A percentile compares a stretch with the other conserved stretches of the same genome.
phyloP scores from a whole-genome alignment of 2,888 invertebrate species.

The Pachymerium ferrugineum region DNA sequence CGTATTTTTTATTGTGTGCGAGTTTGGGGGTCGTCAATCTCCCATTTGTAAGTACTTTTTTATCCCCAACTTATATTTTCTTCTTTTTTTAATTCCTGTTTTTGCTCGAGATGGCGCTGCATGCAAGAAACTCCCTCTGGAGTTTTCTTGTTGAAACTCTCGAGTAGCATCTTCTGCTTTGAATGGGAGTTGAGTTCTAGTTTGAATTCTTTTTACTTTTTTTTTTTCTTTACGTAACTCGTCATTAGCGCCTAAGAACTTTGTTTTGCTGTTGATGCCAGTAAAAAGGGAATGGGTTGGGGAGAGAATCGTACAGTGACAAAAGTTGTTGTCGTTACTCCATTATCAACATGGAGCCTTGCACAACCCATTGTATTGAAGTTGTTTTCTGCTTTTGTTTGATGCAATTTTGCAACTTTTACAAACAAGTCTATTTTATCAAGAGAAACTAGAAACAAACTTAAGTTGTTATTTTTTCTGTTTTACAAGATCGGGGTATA shows the following conservation, averaged over 20 bases:
- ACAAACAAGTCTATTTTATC: neutral
- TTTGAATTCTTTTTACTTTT: neutral
- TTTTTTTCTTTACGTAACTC: neutral
- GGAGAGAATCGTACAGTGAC: too few relatives aligned
- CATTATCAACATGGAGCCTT: neutral
- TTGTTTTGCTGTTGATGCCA: slow-evolving; percentile 22
- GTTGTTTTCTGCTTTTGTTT: neutral
- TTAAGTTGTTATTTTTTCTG: neutral
- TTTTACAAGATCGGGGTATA: neutral
- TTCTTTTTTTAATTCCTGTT: neutral
- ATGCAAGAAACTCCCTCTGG: neutral
- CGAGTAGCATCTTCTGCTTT: slow-evolving; percentile 21
- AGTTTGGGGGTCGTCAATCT: neutral
- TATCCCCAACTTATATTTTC: too few relatives aligned
- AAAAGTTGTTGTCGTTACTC: slow-evolving; percentile 23
- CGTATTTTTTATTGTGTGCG: neutral
- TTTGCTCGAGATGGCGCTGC: slow-evolving; percentile 11
- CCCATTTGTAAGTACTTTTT: neutral
- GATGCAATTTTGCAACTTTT: neutral
- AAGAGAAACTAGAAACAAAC: neutral
- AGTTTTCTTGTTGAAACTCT: slow-evolving; percentile 17
- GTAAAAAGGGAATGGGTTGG: neutral
- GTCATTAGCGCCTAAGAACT: slow-evolving; percentile 23
- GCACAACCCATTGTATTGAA: neutral
- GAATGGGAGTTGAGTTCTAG: slow-evolving; percentile 19